Evolutionary conservation across 2,797 vertebrate genomes (phyloP).

Genomic region (Pseudochirops corinnae): DNA sequence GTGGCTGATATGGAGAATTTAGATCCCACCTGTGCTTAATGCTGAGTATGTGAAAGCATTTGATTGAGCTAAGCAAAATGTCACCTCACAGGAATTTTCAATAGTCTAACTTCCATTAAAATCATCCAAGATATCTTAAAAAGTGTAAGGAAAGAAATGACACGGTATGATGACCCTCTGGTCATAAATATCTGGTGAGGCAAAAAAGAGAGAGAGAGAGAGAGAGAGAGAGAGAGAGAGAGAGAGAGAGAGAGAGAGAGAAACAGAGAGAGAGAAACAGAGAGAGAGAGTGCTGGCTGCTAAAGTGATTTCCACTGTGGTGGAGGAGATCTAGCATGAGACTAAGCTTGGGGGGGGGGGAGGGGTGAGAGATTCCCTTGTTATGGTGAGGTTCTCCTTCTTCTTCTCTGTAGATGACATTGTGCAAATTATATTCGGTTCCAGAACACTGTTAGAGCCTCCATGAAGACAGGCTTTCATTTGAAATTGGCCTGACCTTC

Average conservation of each 20-base stretch:
- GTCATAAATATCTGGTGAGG: background rate
- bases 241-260: no score
- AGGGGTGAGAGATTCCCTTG: no score
- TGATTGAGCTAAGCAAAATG: background rate
- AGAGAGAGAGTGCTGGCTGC: no score
- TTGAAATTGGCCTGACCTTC: background rate
- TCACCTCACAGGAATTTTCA: background rate
- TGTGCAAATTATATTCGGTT: background rate
- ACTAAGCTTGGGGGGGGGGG: background rate
- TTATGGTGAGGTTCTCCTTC: no score
- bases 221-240: no score
- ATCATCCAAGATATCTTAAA: background rate
- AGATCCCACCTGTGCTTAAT: background rate
- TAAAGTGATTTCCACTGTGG: no score
- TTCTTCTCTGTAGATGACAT: background rate
- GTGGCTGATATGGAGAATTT: background rate
- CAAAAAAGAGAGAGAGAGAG: background rate
- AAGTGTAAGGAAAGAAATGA: background rate
- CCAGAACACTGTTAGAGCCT: background rate
- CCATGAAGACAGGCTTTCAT: no score
- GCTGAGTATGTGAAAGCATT: no score
- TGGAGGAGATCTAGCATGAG: background rate
- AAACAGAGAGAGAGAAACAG: no score
- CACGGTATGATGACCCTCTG: background rate
- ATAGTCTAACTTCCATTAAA: background rate